Conservation (phyloP, 2,888 invertebrate species). For the Erpobdella octoculata region DNA sequence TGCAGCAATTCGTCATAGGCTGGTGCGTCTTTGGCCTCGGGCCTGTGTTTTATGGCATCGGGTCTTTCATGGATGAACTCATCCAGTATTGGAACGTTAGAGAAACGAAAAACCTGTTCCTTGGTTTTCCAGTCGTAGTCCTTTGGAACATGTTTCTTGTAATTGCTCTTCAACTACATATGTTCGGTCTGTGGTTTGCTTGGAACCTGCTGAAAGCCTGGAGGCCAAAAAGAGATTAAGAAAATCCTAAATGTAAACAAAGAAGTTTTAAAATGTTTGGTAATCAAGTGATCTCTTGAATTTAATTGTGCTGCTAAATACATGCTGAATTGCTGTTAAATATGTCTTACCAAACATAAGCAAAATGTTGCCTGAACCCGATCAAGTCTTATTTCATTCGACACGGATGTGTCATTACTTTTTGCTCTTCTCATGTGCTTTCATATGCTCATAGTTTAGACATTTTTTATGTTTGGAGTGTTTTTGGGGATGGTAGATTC, state of each 20-base stretch:
- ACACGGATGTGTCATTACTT: no score
- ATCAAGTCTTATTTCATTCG: no score
- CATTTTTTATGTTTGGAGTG: no score
- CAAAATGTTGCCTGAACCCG: no score
- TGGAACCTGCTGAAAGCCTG: constrained; percentile 47
- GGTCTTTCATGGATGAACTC: constrained; percentile 76
- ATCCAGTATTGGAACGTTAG: constrained; percentile 67
- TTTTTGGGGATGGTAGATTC: no score
- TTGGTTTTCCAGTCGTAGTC: constrained; percentile 72
- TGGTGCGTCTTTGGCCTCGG: constrained; percentile 68
- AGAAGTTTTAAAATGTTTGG: no score
- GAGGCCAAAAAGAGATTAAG: constrained; percentile 35
- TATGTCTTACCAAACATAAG: no score
- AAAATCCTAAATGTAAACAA: not conserved
- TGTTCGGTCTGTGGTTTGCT: constrained; percentile 47
- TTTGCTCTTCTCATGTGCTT: no score
- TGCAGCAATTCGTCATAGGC: constrained; percentile 59
- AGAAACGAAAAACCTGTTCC: constrained; percentile 58
- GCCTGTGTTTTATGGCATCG: constrained; percentile 71
- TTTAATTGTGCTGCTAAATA: no score
- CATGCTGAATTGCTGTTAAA: no score
- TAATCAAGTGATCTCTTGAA: no score
- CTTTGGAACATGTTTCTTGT: constrained; percentile 85
- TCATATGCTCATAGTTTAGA: no score
- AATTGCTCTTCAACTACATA: constrained; percentile 70